Evolutionary conservation across 2,113 vertebrate genomes (phyloP), one percentile per base, ranked within the genome.

Genomic region (Tympanuchus pallidicinctus): DNA sequence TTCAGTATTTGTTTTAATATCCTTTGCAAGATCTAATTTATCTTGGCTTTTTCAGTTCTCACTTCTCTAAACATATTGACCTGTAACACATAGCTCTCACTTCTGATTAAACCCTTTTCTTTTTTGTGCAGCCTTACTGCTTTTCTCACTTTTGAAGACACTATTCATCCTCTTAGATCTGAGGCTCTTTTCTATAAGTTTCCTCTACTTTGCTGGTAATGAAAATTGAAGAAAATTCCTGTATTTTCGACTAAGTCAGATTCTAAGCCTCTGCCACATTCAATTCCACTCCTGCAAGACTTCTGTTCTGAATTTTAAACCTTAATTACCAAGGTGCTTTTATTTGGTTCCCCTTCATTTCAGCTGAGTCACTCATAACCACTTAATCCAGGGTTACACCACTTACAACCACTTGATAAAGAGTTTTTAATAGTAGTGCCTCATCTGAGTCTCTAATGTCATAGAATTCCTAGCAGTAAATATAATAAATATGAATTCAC

Each of bases 1-100:
- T 81, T 88, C 69, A 71, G 75, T 94, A 93, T 95, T 92, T 95
- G 82, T 90, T 91, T 95, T 94, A 94, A 93, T 88, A 92, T 93
- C 52, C 24, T 95, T 77, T 86, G 32, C 73, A 95, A 90, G 56
- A 74, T 90, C 88, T 88, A 91, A 93, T 96, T 91, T 95, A 77
- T 88, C 86, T 90, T 90, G 79, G 52, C 47, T 94, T 89, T 86
- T 78, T 52, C 56, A 92, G 69, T 95, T 93, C 60, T 94, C 88
- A 40, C 36, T 96, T 86, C 50, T 88, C 47, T 81, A 92, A 88
- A 95, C 38, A 83, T 83, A 94, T 60, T 83, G 80, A 93, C 73
- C 80, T 94, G 88, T 67, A 94, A 60, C 60, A 85, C 45, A 50
- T 64, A 85, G 47, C 42, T 89, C 70, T 85, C 64, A 80, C 56